Evolutionary conservation across 2,888 invertebrate species (phyloP), one percentile per base, ranked within the genome.

Genomic region (Meliscaeva auricollis): DNA sequence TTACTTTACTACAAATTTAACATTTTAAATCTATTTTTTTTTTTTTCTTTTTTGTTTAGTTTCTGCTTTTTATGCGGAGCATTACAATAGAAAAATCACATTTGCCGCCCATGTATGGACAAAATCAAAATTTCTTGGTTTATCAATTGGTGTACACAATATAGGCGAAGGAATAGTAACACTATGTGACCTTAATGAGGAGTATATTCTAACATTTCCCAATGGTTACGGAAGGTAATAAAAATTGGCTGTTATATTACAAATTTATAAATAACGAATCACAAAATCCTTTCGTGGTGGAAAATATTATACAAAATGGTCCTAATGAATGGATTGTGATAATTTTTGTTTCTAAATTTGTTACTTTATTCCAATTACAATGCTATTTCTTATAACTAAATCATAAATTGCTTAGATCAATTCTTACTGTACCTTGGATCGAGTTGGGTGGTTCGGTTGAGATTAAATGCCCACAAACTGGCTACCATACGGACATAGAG

Each of bases 1-100:
- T n/a, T n/a, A n/a, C n/a, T n/a, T n/a, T n/a, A n/a, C n/a, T n/a
- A 8, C 17, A 8, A 6, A 35, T 38, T 17, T 44, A 15, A 15
- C 2, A 4, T 8, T 6, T 30, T n/a, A 0, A 15, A 11, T 38
- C 30, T 35, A 60, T 17, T 38, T 48, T 60, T 3, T 22, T 13
- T 48, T 13, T 8, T 48, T 1, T n/a, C 13, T 60, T 41, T 58
- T 73, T 35, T 46, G 62, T 92, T 92, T 91, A 96, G 97, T 99
- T 90, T 99, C 99, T 75, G 99, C 99, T 30, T 99, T 99, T 93
- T 99, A 99, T 93, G 99, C 98, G 20, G 99, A 99, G 92, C 98
- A 98, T 93, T 96, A 95, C 88, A 95, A 96, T 90, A 98, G 97
- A 90, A 94, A 96, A 89, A 97, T 99, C 76, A 96, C 96, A 87